Evolutionary conservation across 2,797 vertebrate species (phyloP).

Genomic region (Gallinago stenura): DNA sequence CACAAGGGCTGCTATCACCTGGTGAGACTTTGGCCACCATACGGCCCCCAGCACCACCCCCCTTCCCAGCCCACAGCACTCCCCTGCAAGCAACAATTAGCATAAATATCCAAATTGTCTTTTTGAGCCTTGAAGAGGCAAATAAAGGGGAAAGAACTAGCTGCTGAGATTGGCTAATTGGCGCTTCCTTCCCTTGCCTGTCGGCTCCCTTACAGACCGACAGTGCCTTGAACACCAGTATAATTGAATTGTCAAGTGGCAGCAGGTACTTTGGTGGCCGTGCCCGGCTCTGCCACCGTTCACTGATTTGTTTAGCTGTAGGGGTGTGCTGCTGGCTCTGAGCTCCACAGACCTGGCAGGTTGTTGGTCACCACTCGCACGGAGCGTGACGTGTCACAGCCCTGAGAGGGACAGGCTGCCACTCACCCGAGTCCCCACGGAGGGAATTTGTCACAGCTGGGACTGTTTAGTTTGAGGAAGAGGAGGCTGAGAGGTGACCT

Average conservation of each 20-base stretch:
- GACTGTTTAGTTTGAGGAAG: not conserved
- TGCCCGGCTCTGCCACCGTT: not conserved
- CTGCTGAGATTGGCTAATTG: not conserved
- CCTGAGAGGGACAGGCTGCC: not conserved
- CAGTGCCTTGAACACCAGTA: not conserved
- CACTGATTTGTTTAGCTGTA: not conserved
- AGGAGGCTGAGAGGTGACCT: no score
- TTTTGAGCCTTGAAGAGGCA: not conserved
- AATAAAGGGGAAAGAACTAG: not conserved
- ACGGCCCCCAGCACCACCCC: no score
- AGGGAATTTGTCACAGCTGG: no score
- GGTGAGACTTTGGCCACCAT: not conserved
- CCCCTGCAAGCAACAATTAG: not conserved
- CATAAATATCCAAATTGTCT: not conserved
- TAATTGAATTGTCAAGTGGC: not conserved
- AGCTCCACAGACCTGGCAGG: not conserved
- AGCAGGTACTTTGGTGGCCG: not conserved
- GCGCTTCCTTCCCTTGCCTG: not conserved
- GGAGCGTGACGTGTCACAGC: accelerated
- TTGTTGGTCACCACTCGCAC: not conserved
- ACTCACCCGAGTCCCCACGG: not conserved
- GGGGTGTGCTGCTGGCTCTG: not conserved
- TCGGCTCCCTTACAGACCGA: not conserved
- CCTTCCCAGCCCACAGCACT: accelerated
- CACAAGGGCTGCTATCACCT: accelerated